phyloP scores from a whole-genome alignment of 2,113 vertebrate genomes.

The Acanthisitta chloris region DNA sequence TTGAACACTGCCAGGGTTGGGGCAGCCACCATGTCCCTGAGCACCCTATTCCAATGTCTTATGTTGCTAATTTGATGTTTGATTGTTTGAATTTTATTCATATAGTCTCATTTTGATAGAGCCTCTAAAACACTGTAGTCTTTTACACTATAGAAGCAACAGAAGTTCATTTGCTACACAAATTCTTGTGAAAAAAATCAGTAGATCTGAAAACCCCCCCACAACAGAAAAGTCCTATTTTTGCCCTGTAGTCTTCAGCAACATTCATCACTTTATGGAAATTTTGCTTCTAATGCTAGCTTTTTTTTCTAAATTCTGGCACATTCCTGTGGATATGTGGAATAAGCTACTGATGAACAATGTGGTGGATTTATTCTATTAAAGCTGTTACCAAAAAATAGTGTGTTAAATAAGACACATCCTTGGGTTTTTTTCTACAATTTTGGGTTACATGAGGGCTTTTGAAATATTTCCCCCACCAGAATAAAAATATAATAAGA shows the following conservation, averaged over 20 bases:
- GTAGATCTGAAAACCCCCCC: neutral
- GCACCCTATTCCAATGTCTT: too few relatives aligned
- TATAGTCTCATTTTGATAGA: neutral
- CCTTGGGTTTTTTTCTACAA: neutral
- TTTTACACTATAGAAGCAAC: neutral
- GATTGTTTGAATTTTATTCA: neutral
- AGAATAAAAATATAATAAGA: neutral
- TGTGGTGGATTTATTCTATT: neutral
- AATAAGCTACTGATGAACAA: neutral
- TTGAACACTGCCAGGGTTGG: too few relatives aligned
- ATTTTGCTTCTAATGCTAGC: neutral
- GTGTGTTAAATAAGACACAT: neutral
- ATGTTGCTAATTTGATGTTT: neutral
- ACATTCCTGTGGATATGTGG: neutral
- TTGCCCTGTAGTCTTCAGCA: neutral
- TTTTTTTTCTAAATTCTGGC: neutral
- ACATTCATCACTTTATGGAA: neutral
- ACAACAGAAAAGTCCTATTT: neutral
- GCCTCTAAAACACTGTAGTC: neutral
- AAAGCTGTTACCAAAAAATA: neutral
- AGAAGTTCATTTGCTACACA: neutral
- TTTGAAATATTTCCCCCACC: neutral
- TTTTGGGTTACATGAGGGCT: neutral
- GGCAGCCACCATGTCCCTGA: too few relatives aligned
- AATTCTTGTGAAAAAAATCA: neutral